Evolutionary conservation across 2,888 invertebrate genomes (phyloP).

Genomic region (Gandaritis pyraliata): DNA sequence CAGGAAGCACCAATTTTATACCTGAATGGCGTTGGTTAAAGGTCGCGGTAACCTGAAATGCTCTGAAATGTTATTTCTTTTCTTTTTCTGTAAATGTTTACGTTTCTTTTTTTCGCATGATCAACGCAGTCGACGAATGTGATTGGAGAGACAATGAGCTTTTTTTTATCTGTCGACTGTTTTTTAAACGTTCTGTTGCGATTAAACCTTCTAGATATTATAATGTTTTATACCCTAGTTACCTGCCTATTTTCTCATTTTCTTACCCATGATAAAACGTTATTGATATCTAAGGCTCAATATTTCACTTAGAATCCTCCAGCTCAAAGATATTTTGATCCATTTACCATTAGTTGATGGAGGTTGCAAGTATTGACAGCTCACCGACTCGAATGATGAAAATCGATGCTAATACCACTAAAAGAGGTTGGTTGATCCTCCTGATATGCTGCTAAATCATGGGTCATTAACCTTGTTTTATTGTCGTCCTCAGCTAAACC

Average conservation of each 20-base stretch:
- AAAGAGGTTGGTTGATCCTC: conserved; percentile 23
- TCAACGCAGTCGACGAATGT: too few species aligned
- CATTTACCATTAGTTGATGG: conserved; percentile 23
- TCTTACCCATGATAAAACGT: neutral
- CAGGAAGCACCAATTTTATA: conserved; percentile 11
- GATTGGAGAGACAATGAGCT: too few species aligned
- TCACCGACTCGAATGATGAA: conserved; percentile 34
- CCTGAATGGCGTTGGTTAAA: conserved; percentile 3
- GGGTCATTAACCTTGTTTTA: too few species aligned
- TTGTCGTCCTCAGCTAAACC: too few species aligned
- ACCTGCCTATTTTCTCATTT: too few species aligned
- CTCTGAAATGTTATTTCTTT: neutral
- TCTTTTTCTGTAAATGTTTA: too few species aligned
- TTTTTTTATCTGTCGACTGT: too few species aligned
- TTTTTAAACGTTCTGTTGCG: too few species aligned
- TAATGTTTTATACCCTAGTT: too few species aligned
- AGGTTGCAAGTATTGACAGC: conserved; percentile 35
- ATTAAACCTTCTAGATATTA: too few species aligned
- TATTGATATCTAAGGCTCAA: conserved; percentile 3
- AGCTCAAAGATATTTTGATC: conserved; percentile 14
- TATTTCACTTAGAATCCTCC: conserved; percentile 22
- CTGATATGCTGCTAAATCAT: conserved; percentile 2
- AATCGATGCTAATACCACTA: too few species aligned
- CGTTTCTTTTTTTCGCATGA: too few species aligned
- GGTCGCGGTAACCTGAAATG: neutral